These are phyloP conservation scores for Aphelenchoides fujianensis DNA, from an alignment of 1,140 invertebrate species.

Conservation along the genomic window DNA sequence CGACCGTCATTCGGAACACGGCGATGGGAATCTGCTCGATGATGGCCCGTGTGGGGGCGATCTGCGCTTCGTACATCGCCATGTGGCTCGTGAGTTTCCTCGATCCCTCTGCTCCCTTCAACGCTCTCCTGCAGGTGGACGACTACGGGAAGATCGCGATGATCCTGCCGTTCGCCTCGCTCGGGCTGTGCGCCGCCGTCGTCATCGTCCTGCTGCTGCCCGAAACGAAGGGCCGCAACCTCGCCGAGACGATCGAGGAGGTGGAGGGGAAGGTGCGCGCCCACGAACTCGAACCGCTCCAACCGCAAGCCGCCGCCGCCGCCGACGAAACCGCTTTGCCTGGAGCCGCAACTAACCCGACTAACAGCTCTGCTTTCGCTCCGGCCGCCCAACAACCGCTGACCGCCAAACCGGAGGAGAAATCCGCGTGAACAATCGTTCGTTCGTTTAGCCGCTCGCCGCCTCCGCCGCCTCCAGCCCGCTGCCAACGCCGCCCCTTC, in stretches of 20 bases:
- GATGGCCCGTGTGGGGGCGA: constrained; percentile 66
- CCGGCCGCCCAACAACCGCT: no score
- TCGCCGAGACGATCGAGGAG: constrained; percentile 60
- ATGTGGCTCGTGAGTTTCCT: constrained; percentile 59
- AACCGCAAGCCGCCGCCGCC: no score
- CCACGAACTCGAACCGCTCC: constrained; percentile 42
- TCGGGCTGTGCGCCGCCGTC: constrained; percentile 52
- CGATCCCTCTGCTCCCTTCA: neutral
- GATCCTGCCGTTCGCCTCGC: constrained; percentile 53
- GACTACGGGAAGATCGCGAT: constrained; percentile 47
- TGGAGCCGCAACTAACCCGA: no score
- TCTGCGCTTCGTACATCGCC: constrained; percentile 64
- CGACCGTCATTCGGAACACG: constrained; percentile 65
- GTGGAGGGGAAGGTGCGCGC: constrained; percentile 36
- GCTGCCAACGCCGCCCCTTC: no score
- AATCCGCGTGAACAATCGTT: no score
- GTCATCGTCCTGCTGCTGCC: constrained; percentile 52
- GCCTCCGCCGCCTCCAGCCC: no score
- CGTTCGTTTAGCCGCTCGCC: no score
- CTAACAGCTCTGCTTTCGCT: no score
- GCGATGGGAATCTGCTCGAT: constrained; percentile 66
- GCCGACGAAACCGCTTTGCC: no score
- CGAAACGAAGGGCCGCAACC: constrained; percentile 54
- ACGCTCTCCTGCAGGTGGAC: constrained; percentile 43
- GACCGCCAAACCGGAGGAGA: no score